These are phyloP conservation scores for Nothobranchius furzeri DNA, from an alignment of 2,113 vertebrate genomes.

Conservation along the genomic window DNA sequence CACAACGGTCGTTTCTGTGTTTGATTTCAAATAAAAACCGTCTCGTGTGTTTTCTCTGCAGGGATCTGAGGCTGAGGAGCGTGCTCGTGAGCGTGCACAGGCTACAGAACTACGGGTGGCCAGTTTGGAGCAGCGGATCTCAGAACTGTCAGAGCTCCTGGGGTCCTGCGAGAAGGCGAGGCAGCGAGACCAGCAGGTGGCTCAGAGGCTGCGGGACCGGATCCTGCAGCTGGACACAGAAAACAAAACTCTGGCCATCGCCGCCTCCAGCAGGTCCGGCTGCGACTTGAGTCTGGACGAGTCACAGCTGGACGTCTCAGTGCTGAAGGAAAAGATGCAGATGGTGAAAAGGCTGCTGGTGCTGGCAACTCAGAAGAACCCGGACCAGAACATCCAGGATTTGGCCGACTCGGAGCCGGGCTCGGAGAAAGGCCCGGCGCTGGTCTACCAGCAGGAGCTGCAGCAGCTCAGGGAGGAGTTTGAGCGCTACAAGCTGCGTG, in stretches of 20 bases:
- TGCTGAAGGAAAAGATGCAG: conserved; percentile 86
- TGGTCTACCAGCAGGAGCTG: conserved; percentile 89
- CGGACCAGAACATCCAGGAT: conserved; percentile 77
- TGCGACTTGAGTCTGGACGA: conserved; percentile 79
- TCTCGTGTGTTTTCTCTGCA: conserved; percentile 46
- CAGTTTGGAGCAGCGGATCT: conserved; percentile 85
- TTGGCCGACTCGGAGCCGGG: conserved; percentile 43
- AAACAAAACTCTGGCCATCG: conserved; percentile 88
- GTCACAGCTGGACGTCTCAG: conserved; percentile 77
- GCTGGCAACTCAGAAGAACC: conserved; percentile 76
- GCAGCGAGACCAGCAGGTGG: conserved; percentile 86
- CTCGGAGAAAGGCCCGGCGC: conserved; percentile 74
- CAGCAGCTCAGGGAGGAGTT: conserved; percentile 93
- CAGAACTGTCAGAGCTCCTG: conserved; percentile 87
- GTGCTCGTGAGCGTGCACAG: conserved; percentile 81
- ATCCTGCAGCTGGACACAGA: conserved; percentile 89
- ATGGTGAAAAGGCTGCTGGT: conserved; percentile 84
- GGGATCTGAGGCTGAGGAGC: conserved; percentile 83
- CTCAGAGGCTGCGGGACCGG: conserved; percentile 87
- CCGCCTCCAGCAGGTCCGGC: conserved; percentile 76
- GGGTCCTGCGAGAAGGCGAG: conserved; percentile 86
- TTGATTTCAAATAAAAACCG: no score
- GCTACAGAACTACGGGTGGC: conserved; percentile 86
- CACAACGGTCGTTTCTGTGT: no score
- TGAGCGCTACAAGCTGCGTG: conserved; percentile 91